Evolutionary conservation across 1,140 invertebrate species (phyloP), one percentile per base, ranked within the genome.

Genomic region (Drosophila nigrodunni): DNA sequence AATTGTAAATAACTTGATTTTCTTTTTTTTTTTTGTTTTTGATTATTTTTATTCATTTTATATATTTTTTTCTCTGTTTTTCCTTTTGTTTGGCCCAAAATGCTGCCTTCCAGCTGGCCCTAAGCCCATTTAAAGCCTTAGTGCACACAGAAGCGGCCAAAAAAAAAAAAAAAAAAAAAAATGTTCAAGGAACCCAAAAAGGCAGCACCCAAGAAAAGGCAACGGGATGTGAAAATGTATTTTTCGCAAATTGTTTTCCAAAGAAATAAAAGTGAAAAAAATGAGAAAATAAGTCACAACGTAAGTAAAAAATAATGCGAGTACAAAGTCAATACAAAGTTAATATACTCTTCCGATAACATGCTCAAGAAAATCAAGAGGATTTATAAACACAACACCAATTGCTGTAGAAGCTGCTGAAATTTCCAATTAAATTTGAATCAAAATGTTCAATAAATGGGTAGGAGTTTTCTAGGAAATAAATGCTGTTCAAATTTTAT

Each of bases 1-100:
- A 87, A 87, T 87, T 87, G 83, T 80, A 82, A 87, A 88, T 87
- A 88, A 88, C 70, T 87, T 86, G 77, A 85, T 85, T 82, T 65
- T 69, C 60, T 62, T 61, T 44, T 46, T 49, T 44, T 62, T 41
- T 13, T 43, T 52, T 61, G 34, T 58, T 49, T 43, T 25, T 18
- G 25, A 30, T 30, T 30, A 30, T 30, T 30, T 30, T 30, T 30
- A 30, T 30, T 30, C 25, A 30, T 30, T 30, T 30, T 30, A 30
- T 30, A 30, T 30, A 25, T 25, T 3, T 52, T 54, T 62, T 37
- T 54, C 47, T 58, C 47, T 18, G 0, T 21, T 62, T 44, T 57
- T 50, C 30, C 41, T 61, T 68, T 30, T 44, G 61, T 57, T 35
- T 46, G 57, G 15, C 43, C n/a, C 37, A n/a, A 58, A 67, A 30